phyloP scores from a whole-genome alignment of 35 echinoderm and acorn worm genomes.

The Lytechinus variegatus region DNA sequence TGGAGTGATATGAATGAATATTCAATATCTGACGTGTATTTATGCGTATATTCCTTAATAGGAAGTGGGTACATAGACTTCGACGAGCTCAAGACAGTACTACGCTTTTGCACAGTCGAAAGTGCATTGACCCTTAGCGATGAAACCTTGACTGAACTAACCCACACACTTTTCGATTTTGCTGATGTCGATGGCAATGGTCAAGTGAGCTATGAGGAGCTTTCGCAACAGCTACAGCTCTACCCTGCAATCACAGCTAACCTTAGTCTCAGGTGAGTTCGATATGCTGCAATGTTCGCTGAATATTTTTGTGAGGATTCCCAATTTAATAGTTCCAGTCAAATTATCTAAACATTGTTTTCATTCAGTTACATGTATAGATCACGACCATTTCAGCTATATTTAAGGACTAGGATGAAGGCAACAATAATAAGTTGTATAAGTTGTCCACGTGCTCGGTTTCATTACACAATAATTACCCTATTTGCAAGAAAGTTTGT shows the following conservation, averaged over 20 bases:
- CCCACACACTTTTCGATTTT: conserved; percentile 78
- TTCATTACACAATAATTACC: no score
- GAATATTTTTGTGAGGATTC: neutral
- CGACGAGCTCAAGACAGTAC: conserved; percentile 80
- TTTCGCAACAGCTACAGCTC: conserved; percentile 67
- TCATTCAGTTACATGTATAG: no score
- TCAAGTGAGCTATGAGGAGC: conserved; percentile 77
- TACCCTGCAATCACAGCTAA: conserved; percentile 82
- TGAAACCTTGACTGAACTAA: conserved; percentile 71
- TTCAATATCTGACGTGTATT: no score
- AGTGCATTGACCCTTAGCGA: conserved; percentile 74
- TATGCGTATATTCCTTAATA: neutral
- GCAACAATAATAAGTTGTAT: no score
- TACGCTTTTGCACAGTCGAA: conserved; percentile 79
- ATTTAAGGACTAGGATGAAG: no score
- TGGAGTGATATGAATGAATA: no score
- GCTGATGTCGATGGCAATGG: conserved; percentile 67
- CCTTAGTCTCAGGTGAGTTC: conserved; percentile 70
- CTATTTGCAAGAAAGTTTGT: no score
- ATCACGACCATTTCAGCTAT: no score
- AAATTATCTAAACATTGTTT: no score
- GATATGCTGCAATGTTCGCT: neutral
- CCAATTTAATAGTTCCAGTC: no score
- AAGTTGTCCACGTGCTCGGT: no score
- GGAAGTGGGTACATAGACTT: conserved; percentile 84